A percentile compares a stretch with the other conserved stretches of the same genome.
phyloP scores from a whole-genome alignment of 2,113 vertebrate species.

The Theristicus caerulescens region DNA sequence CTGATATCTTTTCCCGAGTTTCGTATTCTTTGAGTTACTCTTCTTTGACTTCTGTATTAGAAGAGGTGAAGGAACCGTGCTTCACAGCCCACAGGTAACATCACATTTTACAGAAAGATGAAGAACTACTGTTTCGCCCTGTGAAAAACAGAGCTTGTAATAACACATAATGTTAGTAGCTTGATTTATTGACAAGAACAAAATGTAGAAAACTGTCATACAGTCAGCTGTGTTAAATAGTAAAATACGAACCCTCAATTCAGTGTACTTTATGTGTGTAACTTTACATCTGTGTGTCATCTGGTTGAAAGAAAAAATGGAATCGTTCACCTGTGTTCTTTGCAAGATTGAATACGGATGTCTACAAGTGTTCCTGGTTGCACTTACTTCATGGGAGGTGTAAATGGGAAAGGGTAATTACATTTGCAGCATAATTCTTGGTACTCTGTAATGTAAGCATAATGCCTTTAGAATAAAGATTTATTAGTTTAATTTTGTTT shows the following conservation, averaged over 20 bases:
- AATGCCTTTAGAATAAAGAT: not conserved
- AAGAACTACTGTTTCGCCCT: not conserved
- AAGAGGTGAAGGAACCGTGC: not conserved
- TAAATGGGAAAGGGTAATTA: not conserved
- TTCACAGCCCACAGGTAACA: not conserved
- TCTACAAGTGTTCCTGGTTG: not conserved
- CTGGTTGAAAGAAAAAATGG: not conserved
- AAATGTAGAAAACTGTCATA: not conserved
- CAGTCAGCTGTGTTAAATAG: not conserved
- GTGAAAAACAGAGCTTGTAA: not conserved
- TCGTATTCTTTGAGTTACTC: not conserved
- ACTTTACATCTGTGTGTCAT: accelerated
- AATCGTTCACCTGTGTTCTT: not conserved
- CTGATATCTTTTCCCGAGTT: not conserved
- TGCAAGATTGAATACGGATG: not conserved
- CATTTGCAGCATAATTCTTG: not conserved
- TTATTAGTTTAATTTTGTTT: not conserved
- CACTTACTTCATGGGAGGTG: not conserved
- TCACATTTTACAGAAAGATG: not conserved
- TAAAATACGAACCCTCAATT: not conserved
- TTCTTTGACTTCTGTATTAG: not conserved
- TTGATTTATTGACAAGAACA: not conserved
- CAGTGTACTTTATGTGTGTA: not conserved
- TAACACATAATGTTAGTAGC: not conserved
- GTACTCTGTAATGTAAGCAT: not conserved